Evolutionary conservation across 1,140 invertebrate species (phyloP).

Genomic region (Drosophila rhopaloa): DNA sequence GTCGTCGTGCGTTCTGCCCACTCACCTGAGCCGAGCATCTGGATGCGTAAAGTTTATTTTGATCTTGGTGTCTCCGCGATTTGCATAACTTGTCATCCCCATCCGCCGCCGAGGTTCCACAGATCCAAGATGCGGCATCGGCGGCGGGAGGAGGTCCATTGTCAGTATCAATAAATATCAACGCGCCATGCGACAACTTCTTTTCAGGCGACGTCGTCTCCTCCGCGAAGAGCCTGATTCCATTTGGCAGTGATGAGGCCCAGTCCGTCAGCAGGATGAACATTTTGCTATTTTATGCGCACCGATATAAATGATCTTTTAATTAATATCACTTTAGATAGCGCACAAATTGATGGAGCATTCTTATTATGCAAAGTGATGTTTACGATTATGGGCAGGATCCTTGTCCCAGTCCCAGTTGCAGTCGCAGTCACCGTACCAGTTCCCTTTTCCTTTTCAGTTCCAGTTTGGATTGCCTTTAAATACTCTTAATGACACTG

Average conservation of each 20-base stretch:
- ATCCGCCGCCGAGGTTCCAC: slow-evolving; percentile 3
- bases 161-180: slow-evolving; percentile 83
- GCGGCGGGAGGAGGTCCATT: slow-evolving; percentile 54
- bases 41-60: slow-evolving; percentile 78
- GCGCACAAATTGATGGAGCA: slow-evolving; percentile 80
- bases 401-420: slow-evolving; percentile 13
- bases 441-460: slow-evolving; percentile 16
- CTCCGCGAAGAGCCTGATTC: slow-evolving; percentile 48
- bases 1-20: slow-evolving; percentile 65
- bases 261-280: slow-evolving; percentile 72
- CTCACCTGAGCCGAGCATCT: slow-evolving; percentile 52
- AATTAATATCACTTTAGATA: slow-evolving; percentile 84
- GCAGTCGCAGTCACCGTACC: not conserved
- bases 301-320: slow-evolving; percentile 84
- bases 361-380: slow-evolving; percentile 84
- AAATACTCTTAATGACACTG: slow-evolving; percentile 79
- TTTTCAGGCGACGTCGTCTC: slow-evolving; percentile 29
- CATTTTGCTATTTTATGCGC: slow-evolving; percentile 83
- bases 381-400: slow-evolving; percentile 72
- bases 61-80: slow-evolving; percentile 81
- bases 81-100: slow-evolving; percentile 81
- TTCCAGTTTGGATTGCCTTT: slow-evolving; percentile 47
- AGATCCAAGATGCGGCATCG: not conserved
- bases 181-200: slow-evolving; percentile 77
- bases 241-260: slow-evolving; percentile 75